Percentiles rank a stretch among this genome's conserved stretches.
Conservation (phyloP, 2,797 vertebrate species). For the Cyprinella venusta region DNA sequence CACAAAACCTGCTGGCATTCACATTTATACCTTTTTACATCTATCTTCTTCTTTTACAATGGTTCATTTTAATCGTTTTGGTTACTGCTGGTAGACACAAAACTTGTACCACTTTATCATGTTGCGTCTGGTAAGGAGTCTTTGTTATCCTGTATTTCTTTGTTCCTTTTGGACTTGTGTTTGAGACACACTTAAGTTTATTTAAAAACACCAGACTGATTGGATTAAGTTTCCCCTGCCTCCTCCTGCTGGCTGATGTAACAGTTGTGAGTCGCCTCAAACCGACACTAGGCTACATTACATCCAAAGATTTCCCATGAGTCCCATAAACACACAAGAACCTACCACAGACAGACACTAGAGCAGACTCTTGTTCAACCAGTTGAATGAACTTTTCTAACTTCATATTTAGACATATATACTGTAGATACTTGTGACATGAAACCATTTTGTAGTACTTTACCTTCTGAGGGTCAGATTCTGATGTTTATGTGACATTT, state of each 20-base stretch:
- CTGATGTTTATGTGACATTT: constrained; percentile 1
- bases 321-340: constrained; percentile 10
- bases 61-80: not conserved
- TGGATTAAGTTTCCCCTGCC: constrained; percentile 37
- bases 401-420: not conserved
- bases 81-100: not conserved
- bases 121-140: not conserved
- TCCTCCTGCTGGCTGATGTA: constrained; percentile 26
- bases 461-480: not conserved
- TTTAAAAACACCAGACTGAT: constrained; percentile 32
- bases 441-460: constrained; percentile 1
- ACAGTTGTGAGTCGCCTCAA: constrained; percentile 26
- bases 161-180: constrained; percentile 3
- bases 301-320: constrained; percentile 32
- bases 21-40: not conserved
- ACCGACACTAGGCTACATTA: constrained; percentile 24
- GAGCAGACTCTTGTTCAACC: constrained; percentile 15
- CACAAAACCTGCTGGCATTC: not conserved
- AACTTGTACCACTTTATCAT: not conserved
- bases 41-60: not conserved
- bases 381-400: constrained; percentile 22
- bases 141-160: not conserved
- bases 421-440: not conserved
- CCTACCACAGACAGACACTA: constrained; percentile 5
- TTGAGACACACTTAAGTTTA: not conserved